phyloP scores from a whole-genome alignment of 2,113 vertebrate species.

The Collichthys lucidus region DNA sequence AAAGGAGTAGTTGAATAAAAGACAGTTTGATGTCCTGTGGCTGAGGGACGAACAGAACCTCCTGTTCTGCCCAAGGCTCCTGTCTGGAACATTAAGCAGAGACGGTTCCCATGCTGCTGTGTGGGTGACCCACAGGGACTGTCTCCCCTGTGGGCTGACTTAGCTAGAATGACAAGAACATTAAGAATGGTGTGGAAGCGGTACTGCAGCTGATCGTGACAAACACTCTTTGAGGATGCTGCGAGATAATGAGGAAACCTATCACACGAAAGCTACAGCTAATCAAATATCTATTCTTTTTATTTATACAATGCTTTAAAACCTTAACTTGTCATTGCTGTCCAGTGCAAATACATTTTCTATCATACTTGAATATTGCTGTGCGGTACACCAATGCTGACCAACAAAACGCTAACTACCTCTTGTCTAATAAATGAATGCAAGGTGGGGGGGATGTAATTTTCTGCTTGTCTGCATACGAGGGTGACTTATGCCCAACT shows the following conservation, averaged over 20 bases:
- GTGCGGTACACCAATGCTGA: slow-evolving; percentile 74
- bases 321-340: neutral
- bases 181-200: slow-evolving; percentile 49
- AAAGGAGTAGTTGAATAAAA: slow-evolving; percentile 60
- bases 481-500: slow-evolving; percentile 79
- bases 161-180: slow-evolving; percentile 48
- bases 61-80: slow-evolving; percentile 67
- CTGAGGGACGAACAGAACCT: slow-evolving; percentile 68
- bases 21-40: slow-evolving; percentile 64
- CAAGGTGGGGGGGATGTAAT: slow-evolving; percentile 78
- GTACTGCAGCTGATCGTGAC: slow-evolving; percentile 32
- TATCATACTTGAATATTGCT: slow-evolving; percentile 53
- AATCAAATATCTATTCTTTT: slow-evolving; percentile 11
- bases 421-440: slow-evolving; percentile 79
- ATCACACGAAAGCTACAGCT: slow-evolving; percentile 1
- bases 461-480: slow-evolving; percentile 86
- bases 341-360: slow-evolving; percentile 23
- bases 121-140: slow-evolving; percentile 61
- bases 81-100: slow-evolving; percentile 79
- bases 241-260: slow-evolving; percentile 8
- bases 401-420: slow-evolving; percentile 79
- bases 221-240: slow-evolving; percentile 35
- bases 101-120: slow-evolving; percentile 63
- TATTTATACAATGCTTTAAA: slow-evolving; percentile 18
- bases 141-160: slow-evolving; percentile 48